Evolutionary conservation across 1,140 invertebrate species (phyloP).

Genomic region (Venturia canescens): DNA sequence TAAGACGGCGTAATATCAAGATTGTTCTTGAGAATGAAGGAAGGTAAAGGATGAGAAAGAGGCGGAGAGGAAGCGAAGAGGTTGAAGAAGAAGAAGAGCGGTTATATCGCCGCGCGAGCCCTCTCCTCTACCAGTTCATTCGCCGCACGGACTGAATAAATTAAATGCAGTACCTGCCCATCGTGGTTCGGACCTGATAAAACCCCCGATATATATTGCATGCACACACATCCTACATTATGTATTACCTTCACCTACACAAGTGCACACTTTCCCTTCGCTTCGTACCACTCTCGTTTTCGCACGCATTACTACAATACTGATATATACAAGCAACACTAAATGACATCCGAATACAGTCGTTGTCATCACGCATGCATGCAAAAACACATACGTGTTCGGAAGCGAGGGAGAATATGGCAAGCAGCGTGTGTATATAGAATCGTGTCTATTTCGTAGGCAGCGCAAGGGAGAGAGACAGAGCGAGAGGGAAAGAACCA

Average conservation of each 20-base stretch:
- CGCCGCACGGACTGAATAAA: conserved; percentile 58
- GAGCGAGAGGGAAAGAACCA: conserved; percentile 41
- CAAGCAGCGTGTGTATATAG: conserved; percentile 60
- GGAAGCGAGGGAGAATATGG: conserved; percentile 44
- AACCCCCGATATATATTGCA: conserved; percentile 44
- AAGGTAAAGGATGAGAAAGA: conserved; percentile 29
- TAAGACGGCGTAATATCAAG: conserved; percentile 55
- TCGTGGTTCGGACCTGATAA: conserved; percentile 67
- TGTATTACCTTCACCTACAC: background rate
- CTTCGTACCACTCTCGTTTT: conserved; percentile 19
- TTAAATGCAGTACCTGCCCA: conserved; percentile 64
- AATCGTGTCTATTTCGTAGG: conserved; percentile 24
- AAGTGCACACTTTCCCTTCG: background rate
- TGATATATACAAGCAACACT: background rate
- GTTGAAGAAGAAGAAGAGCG: conserved; percentile 52
- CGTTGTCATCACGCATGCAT: conserved; percentile 40
- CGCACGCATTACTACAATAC: conserved; percentile 7
- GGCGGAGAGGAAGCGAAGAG: conserved; percentile 39
- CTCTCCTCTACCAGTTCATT: conserved; percentile 30
- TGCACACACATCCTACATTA: background rate
- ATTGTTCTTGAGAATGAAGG: conserved; percentile 2
- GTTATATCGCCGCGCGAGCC: conserved; percentile 9
- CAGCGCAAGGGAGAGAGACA: background rate
- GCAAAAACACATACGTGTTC: conserved; percentile 28
- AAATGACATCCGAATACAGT: conserved; percentile 14